phyloP scores from a whole-genome alignment of 2,797 vertebrate genomes.

The Buphagus erythrorhynchus region DNA sequence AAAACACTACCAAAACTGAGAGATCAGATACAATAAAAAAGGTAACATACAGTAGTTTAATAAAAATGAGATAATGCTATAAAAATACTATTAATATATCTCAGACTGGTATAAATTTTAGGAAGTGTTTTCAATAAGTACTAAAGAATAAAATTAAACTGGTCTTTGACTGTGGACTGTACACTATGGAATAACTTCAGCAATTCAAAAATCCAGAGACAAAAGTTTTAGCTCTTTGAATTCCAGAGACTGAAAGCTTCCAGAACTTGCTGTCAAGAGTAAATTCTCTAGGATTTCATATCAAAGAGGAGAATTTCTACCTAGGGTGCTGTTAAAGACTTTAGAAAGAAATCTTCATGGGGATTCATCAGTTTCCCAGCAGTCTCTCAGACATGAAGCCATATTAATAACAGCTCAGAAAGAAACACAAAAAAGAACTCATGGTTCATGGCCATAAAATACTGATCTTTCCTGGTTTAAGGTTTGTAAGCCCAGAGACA shows the following conservation, averaged over 20 bases:
- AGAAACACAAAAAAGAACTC: not conserved
- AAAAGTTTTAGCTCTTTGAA: slow-evolving; percentile 3
- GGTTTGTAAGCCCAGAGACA: not conserved
- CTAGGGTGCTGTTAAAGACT: slow-evolving; percentile 26
- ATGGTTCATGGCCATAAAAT: not conserved
- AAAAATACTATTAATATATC: not conserved
- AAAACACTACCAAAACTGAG: not conserved
- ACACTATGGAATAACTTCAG: not conserved
- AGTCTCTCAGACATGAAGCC: not conserved
- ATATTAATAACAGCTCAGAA: not conserved
- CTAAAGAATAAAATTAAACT: not conserved
- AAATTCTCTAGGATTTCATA: slow-evolving; percentile 57
- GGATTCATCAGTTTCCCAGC: not conserved
- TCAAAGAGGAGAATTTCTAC: slow-evolving; percentile 46
- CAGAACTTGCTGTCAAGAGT: slow-evolving; percentile 42
- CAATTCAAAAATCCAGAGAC: not conserved
- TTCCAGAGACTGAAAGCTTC: slow-evolving; percentile 42
- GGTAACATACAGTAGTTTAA: accelerated
- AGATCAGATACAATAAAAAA: not conserved
- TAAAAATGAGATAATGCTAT: not conserved
- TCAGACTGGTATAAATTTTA: not conserved
- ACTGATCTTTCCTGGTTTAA: slow-evolving; percentile 22
- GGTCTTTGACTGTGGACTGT: not conserved
- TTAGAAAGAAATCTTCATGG: not conserved
- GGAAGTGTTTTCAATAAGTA: not conserved